Evolutionary conservation across 30 jellyfish, hydroid and myxozoan genomes (phyloP).

Genomic region (Rhopilema esculentum): DNA sequence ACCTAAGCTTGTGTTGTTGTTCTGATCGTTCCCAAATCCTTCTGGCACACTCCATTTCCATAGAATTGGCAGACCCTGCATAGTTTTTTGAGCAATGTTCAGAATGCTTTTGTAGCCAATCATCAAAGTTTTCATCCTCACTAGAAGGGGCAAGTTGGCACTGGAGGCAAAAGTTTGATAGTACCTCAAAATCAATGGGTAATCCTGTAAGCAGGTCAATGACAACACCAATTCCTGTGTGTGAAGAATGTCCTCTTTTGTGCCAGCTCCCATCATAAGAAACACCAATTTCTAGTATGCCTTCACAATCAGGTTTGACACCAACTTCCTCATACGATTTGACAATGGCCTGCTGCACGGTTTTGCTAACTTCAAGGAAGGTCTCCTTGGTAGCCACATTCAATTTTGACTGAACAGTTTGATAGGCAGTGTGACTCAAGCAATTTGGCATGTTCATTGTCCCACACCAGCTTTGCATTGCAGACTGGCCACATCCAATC

Average conservation of each 20-base stretch:
- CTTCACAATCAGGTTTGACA: neutral
- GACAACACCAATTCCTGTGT: no score
- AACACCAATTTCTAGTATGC: conserved; percentile 12
- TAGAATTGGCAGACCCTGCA: no score
- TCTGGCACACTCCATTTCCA: conserved; percentile 37
- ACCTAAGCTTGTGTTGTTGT: conserved; percentile 27
- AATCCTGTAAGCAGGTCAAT: no score
- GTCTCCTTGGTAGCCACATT: conserved; percentile 11
- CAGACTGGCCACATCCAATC: conserved; percentile 11
- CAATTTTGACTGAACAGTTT: neutral
- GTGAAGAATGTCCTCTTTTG: no score
- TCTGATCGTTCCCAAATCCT: conserved; percentile 31
- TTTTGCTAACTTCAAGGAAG: neutral
- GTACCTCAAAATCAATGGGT: no score
- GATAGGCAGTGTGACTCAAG: conserved; percentile 16
- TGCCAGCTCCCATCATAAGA: conserved; percentile 42
- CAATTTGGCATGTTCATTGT: neutral
- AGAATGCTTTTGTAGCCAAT: neutral
- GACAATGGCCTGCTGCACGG: neutral
- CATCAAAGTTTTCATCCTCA: neutral
- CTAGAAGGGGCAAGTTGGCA: neutral
- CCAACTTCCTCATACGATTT: neutral
- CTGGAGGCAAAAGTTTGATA: no score
- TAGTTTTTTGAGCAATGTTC: neutral
- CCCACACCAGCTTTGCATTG: conserved; percentile 15